These are phyloP conservation scores for Neomonachus schauinslandi DNA, from an alignment of 2,113 vertebrate genomes.

Conservation along the genomic window DNA sequence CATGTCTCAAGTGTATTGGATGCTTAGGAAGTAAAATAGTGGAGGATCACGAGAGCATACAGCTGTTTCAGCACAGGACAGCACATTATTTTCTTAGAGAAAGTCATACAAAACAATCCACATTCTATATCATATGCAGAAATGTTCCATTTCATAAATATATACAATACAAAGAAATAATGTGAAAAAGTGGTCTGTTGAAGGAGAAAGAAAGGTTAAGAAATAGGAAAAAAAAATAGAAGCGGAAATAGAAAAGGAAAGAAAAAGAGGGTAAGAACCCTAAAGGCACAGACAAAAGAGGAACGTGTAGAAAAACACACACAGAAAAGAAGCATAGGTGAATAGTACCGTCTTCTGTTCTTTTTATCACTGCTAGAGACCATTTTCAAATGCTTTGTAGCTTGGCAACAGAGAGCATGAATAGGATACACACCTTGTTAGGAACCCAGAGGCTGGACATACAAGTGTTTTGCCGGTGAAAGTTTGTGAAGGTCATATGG, in stretches of 20 bases:
- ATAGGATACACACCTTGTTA: background rate
- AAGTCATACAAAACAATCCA: background rate
- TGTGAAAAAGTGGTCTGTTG: background rate
- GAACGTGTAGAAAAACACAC: background rate
- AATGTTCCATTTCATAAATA: background rate
- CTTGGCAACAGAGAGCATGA: background rate
- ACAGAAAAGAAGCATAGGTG: background rate
- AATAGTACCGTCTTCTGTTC: background rate
- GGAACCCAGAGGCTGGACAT: background rate
- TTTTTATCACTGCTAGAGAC: background rate
- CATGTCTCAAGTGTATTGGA: rapidly evolving
- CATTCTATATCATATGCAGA: background rate
- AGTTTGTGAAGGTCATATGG: background rate
- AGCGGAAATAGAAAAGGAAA: constrained; percentile 18
- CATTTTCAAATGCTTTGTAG: background rate
- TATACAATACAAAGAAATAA: background rate
- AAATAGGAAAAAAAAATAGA: background rate
- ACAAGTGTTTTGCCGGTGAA: background rate
- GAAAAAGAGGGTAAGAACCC: background rate
- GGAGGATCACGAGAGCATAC: background rate
- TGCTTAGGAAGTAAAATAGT: background rate
- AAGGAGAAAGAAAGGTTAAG: background rate
- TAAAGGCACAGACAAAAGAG: background rate
- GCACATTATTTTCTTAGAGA: background rate
- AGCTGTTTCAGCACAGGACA: rapidly evolving